Evolutionary conservation across 2,797 vertebrate species (phyloP).

Genomic region (Steatocranus sp.): DNA sequence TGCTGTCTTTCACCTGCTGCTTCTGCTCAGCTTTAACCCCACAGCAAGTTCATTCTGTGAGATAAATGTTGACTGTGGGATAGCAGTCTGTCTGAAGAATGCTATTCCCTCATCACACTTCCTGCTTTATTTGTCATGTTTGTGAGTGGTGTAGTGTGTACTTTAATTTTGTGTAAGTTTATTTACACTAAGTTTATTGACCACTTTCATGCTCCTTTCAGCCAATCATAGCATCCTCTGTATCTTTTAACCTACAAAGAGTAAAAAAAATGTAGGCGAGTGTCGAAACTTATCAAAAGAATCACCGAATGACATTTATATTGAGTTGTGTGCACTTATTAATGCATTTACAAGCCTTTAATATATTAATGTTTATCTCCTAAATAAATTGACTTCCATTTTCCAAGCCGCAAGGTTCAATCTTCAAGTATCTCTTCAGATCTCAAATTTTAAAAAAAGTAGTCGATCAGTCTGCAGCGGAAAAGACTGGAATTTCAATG

Average conservation of each 20-base stretch:
- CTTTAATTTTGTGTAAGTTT: not conserved
- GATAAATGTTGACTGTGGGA: slow-evolving; percentile 47
- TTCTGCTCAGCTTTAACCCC: not conserved
- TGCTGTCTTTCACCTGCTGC: slow-evolving; percentile 14
- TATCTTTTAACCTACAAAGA: not conserved
- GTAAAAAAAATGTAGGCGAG: not conserved
- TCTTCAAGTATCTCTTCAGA: not conserved
- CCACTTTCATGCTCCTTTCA: not conserved
- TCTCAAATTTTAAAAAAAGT: not conserved
- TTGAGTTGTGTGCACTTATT: not conserved
- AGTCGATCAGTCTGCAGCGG: not conserved
- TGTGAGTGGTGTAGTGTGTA: not conserved
- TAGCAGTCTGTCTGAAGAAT: not conserved
- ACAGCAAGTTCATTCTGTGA: not conserved
- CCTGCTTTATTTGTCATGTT: not conserved
- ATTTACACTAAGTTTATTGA: not conserved
- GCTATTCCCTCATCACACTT: slow-evolving; percentile 1
- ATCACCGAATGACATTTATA: not conserved
- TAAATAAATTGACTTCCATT: not conserved
- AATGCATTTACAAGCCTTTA: not conserved
- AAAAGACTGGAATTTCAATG: not conserved
- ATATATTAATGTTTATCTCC: not conserved
- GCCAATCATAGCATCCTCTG: not conserved
- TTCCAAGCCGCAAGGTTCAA: not conserved
- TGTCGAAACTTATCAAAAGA: not conserved